Base-by-base conservation (phyloP, 2,113 vertebrate genomes). In the Oreocharis arfaki region DNA sequence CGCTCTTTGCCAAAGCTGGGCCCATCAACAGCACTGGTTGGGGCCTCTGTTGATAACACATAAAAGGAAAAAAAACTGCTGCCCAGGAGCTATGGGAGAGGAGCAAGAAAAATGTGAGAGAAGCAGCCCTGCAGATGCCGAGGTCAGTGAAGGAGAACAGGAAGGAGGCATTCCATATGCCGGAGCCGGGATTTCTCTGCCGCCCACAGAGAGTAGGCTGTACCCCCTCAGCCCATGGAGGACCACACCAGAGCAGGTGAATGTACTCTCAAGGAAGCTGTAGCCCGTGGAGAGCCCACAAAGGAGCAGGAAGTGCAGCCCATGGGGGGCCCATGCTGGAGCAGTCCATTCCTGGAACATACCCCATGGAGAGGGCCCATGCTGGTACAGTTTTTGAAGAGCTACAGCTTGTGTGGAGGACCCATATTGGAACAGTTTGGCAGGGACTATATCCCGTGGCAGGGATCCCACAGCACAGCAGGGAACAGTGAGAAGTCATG, bases 181-280 rank as follows among this genome's bases (percentile, higher is more conserved):
- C 8, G 6, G 17, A 89, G 39, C 27, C 68, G 69, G 63, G 23
- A 61, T 35, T 68, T 21, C 16, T 5, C 49, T 46, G 55, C 46
- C 11, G 5, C 5, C 28, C 33, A 13, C 0, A 0, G 69, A 74
- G 46, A 41, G 16, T 1, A 44, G 16, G 11, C 0, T 63, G 24
- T 20, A 1, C 14, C 28, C 21, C 22, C 3, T 0, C 37, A 39
- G 15, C 32, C 52, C 61, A 21, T 1, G 10, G 24, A 65, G 30
- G 8, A 41, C 5, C 12, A 56, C 35, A 28, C 6, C 15, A 37
- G 71, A 60, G 26, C 23, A 69, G 3, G 16, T 5, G 22, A 17
- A 55, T 18, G 10, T 10, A 16, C 16, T 53, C 44, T 44, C 39
- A 69, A 26, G 32, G 65, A 86, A 78, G 39, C 39, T 46, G 67